These are phyloP conservation scores for Homalodisca vitripennis DNA, from an alignment of 1,140 invertebrate species.

Conservation along the genomic window DNA sequence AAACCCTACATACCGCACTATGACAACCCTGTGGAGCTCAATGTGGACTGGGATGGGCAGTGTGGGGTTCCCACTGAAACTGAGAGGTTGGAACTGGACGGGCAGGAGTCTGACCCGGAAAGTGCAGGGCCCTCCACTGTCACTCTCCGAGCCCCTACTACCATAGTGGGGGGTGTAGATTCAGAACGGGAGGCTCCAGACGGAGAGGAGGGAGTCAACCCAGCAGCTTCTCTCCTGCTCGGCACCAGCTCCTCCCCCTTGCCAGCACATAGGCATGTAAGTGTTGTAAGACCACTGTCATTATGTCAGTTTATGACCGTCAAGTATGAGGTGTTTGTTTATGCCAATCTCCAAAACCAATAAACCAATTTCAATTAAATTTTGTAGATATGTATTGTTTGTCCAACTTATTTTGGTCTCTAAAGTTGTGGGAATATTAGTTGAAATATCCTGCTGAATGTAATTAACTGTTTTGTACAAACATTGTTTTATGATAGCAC, in stretches of 20 bases:
- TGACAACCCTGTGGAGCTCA: constrained; percentile 64
- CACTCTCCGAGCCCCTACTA: constrained; percentile 13
- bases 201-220: constrained; percentile 55
- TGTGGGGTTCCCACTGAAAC: neutral
- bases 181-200: constrained; percentile 59
- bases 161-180: neutral
- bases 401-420: no score
- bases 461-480: no score
- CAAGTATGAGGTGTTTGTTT: no score
- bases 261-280: constrained; percentile 36
- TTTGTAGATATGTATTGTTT: no score
- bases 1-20: constrained; percentile 94
- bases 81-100: constrained; percentile 12
- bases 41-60: no score
- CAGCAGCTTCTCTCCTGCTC: constrained; percentile 17
- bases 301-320: no score
- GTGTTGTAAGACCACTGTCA: no score
- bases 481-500: no score
- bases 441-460: no score
- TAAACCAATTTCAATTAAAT: no score
- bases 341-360: no score
- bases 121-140: constrained; percentile 13
- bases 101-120: neutral
- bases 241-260: constrained; percentile 3
- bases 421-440: no score